These are phyloP conservation scores for Harpagus bidentatus DNA, from an alignment of 2,113 vertebrate genomes.

Conservation along the genomic window DNA sequence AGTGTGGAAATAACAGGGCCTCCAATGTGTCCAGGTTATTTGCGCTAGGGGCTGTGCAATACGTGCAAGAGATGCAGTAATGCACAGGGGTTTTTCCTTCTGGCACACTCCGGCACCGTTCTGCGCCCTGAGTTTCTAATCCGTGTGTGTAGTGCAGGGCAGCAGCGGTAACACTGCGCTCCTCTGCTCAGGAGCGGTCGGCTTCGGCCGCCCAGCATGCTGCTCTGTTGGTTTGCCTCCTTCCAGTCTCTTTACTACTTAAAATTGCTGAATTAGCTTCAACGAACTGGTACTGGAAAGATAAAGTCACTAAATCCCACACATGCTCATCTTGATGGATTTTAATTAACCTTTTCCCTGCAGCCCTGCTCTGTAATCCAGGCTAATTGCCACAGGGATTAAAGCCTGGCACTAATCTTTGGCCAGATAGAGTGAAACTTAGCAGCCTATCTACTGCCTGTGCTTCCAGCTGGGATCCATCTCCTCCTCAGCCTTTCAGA, in stretches of 20 bases:
- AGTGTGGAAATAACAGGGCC: neutral
- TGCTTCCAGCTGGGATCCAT: slow-evolving; percentile 50
- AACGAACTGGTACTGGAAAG: neutral
- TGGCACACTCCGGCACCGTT: rapidly evolving
- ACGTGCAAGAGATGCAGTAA: rapidly evolving
- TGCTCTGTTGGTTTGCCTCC: neutral
- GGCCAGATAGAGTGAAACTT: neutral
- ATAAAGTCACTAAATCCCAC: slow-evolving; percentile 35
- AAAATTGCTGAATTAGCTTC: slow-evolving; percentile 3
- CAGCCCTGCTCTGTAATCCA: slow-evolving; percentile 18
- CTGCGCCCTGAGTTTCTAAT: neutral
- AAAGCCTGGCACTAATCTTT: neutral
- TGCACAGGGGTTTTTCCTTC: neutral
- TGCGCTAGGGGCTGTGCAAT: neutral
- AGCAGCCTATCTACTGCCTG: neutral
- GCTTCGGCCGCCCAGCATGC: neutral
- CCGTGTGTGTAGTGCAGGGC: rapidly evolving
- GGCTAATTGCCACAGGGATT: slow-evolving; percentile 33
- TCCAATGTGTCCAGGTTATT: rapidly evolving
- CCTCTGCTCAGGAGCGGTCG: neutral
- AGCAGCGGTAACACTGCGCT: rapidly evolving
- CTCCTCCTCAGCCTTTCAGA: slow-evolving; percentile 5
- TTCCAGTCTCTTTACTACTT: neutral
- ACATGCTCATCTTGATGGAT: neutral
- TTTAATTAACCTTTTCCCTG: slow-evolving; percentile 44